Evolutionary conservation across 2,888 invertebrate genomes (phyloP).

Genomic region (Asteroscopus sphinx): DNA sequence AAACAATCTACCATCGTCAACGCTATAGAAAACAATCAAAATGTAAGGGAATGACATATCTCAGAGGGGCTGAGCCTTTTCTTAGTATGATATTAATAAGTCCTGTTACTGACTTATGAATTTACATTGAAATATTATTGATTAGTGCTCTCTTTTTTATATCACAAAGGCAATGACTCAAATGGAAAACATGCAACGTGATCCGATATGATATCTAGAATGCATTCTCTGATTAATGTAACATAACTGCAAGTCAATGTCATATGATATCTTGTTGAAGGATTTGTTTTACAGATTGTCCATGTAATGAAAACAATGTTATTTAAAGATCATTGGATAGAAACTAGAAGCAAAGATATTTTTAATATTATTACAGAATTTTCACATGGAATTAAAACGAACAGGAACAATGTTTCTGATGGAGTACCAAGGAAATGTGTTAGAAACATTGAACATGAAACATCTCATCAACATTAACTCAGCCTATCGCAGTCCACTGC

Average conservation of each 20-base stretch:
- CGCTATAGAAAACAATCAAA: no score
- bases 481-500: no score
- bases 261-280: conserved; percentile 31
- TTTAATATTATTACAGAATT: neutral
- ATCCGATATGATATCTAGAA: conserved; percentile 44
- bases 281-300: conserved; percentile 40
- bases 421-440: conserved; percentile 13
- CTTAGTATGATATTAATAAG: neutral
- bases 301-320: conserved; percentile 13
- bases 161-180: conserved; percentile 18
- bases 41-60: no score
- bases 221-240: conserved; percentile 37
- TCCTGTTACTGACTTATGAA: neutral
- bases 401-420: conserved; percentile 4
- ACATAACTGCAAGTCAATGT: conserved; percentile 36
- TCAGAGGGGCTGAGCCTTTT: neutral
- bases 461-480: no score
- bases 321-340: conserved; percentile 8
- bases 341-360: conserved; percentile 5
- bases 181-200: conserved; percentile 32
- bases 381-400: neutral
- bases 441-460: no score
- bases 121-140: neutral
- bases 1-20: no score
- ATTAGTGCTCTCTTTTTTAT: conserved; percentile 1